Conservation (phyloP, 1,140 invertebrate genomes). For the Platyura marginata region DNA sequence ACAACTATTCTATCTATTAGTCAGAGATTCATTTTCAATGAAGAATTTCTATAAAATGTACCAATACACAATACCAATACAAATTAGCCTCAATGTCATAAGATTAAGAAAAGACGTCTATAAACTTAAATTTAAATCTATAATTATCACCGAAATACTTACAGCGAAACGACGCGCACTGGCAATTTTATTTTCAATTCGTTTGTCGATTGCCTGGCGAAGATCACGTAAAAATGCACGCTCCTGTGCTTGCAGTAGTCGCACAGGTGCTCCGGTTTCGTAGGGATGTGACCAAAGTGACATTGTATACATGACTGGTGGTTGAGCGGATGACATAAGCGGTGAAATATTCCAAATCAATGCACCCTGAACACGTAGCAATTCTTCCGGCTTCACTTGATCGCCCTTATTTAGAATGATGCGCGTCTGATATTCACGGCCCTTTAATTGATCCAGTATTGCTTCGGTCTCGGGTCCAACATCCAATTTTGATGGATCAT, state of each 20-base stretch:
- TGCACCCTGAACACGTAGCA: constrained; percentile 82
- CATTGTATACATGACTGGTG: constrained; percentile 87
- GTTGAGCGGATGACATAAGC: constrained; percentile 78
- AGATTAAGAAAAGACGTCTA: too few species aligned
- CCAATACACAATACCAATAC: too few species aligned
- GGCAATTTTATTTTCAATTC: constrained; percentile 85
- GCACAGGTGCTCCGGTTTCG: constrained; percentile 55
- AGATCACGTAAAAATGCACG: constrained; percentile 71
- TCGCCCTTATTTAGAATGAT: constrained; percentile 92
- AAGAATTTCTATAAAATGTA: too few species aligned
- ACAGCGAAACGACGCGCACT: constrained; percentile 86
- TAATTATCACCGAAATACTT: constrained; percentile 19
- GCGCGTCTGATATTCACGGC: constrained; percentile 76
- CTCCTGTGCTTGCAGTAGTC: constrained; percentile 70
- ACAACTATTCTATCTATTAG: too few species aligned
- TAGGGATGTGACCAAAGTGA: constrained; percentile 79
- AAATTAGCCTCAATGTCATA: too few species aligned
- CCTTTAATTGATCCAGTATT: constrained; percentile 82
- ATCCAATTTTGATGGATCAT: constrained; percentile 88
- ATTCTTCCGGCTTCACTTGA: constrained; percentile 76
- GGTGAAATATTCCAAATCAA: constrained; percentile 93
- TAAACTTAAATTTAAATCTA: neutral
- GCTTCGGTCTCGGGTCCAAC: constrained; percentile 87
- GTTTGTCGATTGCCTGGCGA: constrained; percentile 60
- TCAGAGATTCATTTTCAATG: too few species aligned